phyloP scores from a whole-genome alignment of 2,113 vertebrate species.

The Dipodomys spectabilis region DNA sequence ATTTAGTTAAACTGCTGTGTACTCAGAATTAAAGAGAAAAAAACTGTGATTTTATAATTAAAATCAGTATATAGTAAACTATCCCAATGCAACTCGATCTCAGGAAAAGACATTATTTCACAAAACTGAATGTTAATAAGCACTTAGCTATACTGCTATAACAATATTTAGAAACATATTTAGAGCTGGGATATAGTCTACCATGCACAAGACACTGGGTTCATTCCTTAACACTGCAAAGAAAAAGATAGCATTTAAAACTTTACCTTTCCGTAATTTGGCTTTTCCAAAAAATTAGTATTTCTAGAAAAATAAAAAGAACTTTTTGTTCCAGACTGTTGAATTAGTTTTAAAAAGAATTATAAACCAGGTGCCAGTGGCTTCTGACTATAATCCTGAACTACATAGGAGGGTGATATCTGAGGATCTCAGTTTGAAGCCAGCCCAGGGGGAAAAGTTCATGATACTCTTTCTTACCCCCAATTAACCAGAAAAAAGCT shows the following conservation, averaged over 20 bases:
- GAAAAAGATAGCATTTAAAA: constrained; percentile 38
- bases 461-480: no score
- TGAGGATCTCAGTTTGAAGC: no score
- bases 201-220: neutral
- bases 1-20: constrained; percentile 5
- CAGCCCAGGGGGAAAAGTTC: no score
- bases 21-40: constrained; percentile 22
- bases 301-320: neutral
- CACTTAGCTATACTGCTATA: neutral
- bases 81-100: neutral
- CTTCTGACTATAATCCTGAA: no score
- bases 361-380: no score
- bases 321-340: no score
- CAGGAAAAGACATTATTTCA: neutral
- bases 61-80: constrained; percentile 18
- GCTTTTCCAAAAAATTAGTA: constrained; percentile 7
- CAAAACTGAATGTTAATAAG: neutral
- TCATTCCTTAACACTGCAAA: neutral
- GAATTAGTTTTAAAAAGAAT: no score
- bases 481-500: no score
- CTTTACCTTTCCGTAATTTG: constrained; percentile 10
- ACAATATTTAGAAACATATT: neutral
- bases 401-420: no score
- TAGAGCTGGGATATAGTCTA: neutral
- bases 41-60: constrained; percentile 7